Conservation (phyloP, 2,113 vertebrate genomes). For the Indicator indicator region DNA sequence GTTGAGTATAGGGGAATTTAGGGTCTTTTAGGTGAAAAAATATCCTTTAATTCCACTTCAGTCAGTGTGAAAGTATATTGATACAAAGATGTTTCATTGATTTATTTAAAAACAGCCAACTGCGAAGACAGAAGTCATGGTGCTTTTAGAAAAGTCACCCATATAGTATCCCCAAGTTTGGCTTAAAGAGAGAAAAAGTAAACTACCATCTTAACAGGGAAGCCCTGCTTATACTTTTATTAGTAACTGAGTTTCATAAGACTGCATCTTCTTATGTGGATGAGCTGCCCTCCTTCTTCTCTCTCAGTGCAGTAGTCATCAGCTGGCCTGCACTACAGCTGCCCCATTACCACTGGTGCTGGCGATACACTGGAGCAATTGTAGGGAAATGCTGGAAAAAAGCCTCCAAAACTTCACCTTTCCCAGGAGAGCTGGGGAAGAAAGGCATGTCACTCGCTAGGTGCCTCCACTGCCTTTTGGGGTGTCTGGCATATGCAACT, state of each 20-base stretch:
- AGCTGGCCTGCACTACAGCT: accelerated
- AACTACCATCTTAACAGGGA: not conserved
- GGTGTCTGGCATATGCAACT: not conserved
- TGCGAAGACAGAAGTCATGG: not conserved
- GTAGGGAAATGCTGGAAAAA: not conserved
- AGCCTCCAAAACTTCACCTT: not conserved
- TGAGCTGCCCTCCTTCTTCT: not conserved
- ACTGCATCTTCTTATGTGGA: accelerated
- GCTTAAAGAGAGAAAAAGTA: not conserved
- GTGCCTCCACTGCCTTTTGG: not conserved
- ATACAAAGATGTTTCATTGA: not conserved
- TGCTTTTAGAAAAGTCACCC: not conserved
- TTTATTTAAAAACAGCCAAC: not conserved
- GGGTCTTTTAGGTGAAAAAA: not conserved
- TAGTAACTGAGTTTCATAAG: not conserved
- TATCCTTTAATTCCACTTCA: not conserved
- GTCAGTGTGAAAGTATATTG: accelerated
- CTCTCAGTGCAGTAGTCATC: not conserved
- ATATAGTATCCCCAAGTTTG: not conserved
- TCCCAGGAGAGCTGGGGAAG: not conserved
- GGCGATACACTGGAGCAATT: not conserved
- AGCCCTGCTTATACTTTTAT: not conserved
- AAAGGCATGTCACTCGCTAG: accelerated
- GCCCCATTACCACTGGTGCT: accelerated
- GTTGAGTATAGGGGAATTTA: not conserved